Evolutionary conservation across 37 sponge, comb jelly and placozoan species (phyloP), one percentile per base, ranked within the genome.

Genomic region (Ephydatia muelleri): DNA sequence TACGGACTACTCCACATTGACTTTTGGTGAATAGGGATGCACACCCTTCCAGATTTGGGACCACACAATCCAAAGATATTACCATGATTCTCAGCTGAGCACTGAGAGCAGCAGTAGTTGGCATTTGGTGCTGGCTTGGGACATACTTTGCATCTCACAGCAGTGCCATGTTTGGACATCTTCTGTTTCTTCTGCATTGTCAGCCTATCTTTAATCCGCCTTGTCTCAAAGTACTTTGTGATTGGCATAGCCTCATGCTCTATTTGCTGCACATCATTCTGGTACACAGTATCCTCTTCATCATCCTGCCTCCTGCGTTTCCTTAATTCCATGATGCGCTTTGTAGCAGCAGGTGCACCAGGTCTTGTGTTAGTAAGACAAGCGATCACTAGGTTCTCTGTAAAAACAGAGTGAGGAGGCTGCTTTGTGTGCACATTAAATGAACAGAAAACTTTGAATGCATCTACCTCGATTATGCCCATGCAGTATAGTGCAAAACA

Each of bases 1-100:
- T 57, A 57, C 57, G 57, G 57, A 57, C 57, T 57, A 57, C 57
- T 57, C 57, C 57, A 57, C 57, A 57, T 57, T 57, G 57, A 57
- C 57, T 57, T 57, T 57, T 57, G 57, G 57, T 57, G 57, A 57
- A 57, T 57, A 57, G 57, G 57, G 57, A 57, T 57, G 57, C 57
- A 57, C 57, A 57, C 57, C 57, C 57, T 57, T 57, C 57, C 57
- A 57, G 57, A 57, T 57, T 57, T 57, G 57, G 57, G 57, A 57
- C 57, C 57, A 57, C 57, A 57, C 57, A 57, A 57, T 57, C 57
- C 57, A 57, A 57, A 57, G 57, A 57, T 57, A 21, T 57, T 57
- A 57, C 57, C 57, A 57, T 57, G 19, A 57, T 57, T 57, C 57
- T 57, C 57, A 57, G 9, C 57, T 57, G 57, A 57, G 57, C 57